Conservation (phyloP, 2,113 vertebrate species). For the Malurus melanocephalus region DNA sequence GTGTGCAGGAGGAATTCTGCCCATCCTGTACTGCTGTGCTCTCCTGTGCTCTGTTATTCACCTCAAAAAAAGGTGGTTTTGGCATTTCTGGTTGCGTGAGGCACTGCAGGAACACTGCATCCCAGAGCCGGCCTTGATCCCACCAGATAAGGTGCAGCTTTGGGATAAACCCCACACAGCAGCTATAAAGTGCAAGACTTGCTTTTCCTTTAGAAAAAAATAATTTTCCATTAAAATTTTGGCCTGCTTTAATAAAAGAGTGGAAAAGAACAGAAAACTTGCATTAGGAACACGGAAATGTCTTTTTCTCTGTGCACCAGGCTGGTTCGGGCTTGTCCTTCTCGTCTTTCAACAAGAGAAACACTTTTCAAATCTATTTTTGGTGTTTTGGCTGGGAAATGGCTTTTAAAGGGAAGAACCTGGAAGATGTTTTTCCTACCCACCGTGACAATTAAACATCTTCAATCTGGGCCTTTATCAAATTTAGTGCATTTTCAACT, state of each 20-base stretch:
- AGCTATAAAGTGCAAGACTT: accelerated
- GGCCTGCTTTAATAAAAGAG: background rate
- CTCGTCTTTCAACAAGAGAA: background rate
- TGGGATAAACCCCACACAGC: background rate
- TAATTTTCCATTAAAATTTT: background rate
- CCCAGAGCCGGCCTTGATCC: background rate
- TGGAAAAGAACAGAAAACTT: background rate
- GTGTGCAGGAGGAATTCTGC: background rate
- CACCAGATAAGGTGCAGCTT: background rate
- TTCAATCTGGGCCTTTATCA: background rate
- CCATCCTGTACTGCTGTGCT: accelerated
- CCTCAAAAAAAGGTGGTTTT: accelerated
- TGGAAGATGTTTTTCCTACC: background rate
- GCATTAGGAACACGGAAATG: background rate
- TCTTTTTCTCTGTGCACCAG: background rate
- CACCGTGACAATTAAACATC: background rate
- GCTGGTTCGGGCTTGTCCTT: background rate
- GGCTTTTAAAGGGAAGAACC: background rate
- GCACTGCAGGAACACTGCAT: background rate
- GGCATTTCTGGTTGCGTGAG: background rate
- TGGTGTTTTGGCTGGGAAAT: background rate
- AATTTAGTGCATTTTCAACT: background rate
- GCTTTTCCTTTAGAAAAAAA: background rate
- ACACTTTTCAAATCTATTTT: background rate
- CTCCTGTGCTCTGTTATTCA: background rate